Evolutionary conservation across 2,113 vertebrate genomes (phyloP), one percentile per base, ranked within the genome.

Genomic region (Dromiciops gliroides): DNA sequence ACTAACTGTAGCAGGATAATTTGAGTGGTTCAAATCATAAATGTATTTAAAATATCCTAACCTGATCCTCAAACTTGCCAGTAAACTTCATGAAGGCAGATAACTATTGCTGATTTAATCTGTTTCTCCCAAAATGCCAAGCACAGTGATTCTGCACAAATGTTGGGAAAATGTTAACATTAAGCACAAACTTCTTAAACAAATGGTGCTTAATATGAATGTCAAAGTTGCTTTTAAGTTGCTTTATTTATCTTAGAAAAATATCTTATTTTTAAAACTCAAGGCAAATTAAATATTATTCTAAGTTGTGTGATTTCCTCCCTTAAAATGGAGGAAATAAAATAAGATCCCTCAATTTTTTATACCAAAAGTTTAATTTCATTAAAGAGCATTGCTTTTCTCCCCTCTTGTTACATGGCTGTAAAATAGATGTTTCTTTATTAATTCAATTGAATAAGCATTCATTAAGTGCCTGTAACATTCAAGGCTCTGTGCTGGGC

Each of bases 1-100:
- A 37, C n/a, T 49, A 92, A 94, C 50, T 83, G 95, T 24, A 91
- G 24, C 52, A 92, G 22, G 67, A 44, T 83, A 83, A 83, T 83
- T 44, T 83, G 48, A 92, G 8, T 37, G 90, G 37, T 90, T 5
- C 90, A 95, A 51, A 95, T 44, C 67, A 83, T 5, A 83, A 83
- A 83, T 8, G 19, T 44, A 44, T 44, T 83, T 44, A 48, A 93
- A 89, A 90, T 88, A 75, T 19, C 91, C n/a, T 31, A 60, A 52
- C 91, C 12, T 83, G 88, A 95, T n/a, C 49, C 51, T 60, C 56
- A 93, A 91, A 91, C 28, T 92, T 25, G 90, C 89, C 75, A 91
- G 49, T 48, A 89, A 47, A 92, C 67, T 83, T 4, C n/a, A 83
- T 22, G 67, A 44, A 44, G n/a, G 67, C n/a, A 83, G 19, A 22